phyloP scores from a whole-genome alignment of 1,140 invertebrate genomes.

The Cydia fagiglandana region DNA sequence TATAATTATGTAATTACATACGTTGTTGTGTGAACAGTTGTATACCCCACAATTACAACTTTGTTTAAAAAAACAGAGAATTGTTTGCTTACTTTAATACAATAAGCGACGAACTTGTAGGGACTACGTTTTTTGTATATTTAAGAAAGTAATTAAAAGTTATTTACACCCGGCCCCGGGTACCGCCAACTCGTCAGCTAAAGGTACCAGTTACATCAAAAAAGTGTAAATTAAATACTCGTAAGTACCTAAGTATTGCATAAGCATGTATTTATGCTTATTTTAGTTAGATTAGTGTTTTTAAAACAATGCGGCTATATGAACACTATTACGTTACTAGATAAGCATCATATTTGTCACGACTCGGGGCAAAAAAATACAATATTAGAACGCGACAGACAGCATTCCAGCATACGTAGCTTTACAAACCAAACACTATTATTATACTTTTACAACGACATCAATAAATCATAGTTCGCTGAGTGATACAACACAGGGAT shows the following conservation, averaged over 20 bases:
- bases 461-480: conserved; percentile 17
- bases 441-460: conserved; percentile 20
- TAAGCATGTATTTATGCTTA: no score
- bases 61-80: no score
- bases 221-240: not conserved
- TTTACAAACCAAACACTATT: conserved; percentile 8
- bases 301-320: conserved; percentile 19
- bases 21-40: no score
- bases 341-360: conserved; percentile 19
- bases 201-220: not conserved
- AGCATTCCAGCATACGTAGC: conserved; percentile 17
- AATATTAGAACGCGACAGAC: not conserved
- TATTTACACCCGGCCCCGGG: no score
- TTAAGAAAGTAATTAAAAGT: no score
- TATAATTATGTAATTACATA: no score
- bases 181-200: not conserved
- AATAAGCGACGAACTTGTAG: no score
- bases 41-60: no score
- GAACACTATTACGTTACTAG: not conserved
- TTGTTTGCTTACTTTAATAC: no score
- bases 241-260: no score
- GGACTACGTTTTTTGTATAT: no score
- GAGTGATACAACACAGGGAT: conserved; percentile 24
- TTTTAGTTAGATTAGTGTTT: not conserved
- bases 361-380: conserved; percentile 18